phyloP scores from a whole-genome alignment of 1,140 invertebrate genomes.

The Portunus trituberculatus region DNA sequence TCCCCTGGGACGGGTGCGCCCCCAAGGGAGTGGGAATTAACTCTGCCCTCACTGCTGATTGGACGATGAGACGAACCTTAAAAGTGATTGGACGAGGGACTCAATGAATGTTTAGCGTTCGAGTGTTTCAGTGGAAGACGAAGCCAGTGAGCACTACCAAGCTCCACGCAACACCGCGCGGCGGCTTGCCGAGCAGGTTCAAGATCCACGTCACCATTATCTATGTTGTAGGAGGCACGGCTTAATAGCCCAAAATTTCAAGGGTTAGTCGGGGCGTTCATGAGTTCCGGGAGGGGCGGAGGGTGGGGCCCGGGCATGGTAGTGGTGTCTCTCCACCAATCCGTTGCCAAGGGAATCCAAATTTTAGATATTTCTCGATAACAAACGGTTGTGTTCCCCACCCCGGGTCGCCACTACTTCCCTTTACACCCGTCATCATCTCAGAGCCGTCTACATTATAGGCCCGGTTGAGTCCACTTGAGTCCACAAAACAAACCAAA shows the following conservation, averaged over 20 bases:
- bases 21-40: not conserved
- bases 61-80: not conserved
- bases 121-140: not conserved
- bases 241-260: not conserved
- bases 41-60: not conserved
- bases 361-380: not conserved
- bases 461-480: slow-evolving; percentile 1
- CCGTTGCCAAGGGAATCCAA: not conserved
- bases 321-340: not conserved
- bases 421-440: slow-evolving; percentile 34
- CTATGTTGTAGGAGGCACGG: slow-evolving; percentile 1
- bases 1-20: not conserved
- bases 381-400: not conserved
- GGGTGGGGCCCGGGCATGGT: not conserved
- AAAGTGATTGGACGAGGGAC: not conserved
- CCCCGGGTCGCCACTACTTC: not conserved
- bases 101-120: not conserved
- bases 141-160: too few relatives aligned
- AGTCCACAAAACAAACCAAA: slow-evolving; percentile 7
- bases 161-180: not conserved
- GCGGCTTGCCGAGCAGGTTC: not conserved
- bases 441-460: not conserved
- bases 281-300: not conserved
- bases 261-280: not conserved
- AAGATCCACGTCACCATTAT: not conserved